Evolutionary conservation across 37 sponge, comb jelly and placozoan genomes (phyloP), one percentile per base, ranked within the genome.

Genomic region (Lycopodina hypogea): DNA sequence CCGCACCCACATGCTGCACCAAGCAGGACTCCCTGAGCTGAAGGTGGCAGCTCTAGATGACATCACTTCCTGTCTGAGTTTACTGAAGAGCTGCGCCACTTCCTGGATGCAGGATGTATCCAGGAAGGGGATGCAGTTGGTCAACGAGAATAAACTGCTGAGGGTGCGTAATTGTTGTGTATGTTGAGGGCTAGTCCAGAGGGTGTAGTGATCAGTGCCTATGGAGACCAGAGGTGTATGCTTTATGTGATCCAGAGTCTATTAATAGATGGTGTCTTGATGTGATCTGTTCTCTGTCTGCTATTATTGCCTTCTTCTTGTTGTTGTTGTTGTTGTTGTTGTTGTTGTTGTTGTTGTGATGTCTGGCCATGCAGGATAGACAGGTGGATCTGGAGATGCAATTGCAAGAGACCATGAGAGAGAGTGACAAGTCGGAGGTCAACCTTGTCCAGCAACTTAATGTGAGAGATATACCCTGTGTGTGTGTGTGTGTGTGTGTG

Each of bases 321-420:
- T 4, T 65, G 34, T 30, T 4, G 4, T 65, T 34, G 66, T 65
- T 65, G 30, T 14, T 65, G 66, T 34, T 65, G 3, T 14, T 19
- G 33, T 9, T 30, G 18, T 24, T 32, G 35, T 32, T 30, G 18
- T 30, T 24, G 34, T 30, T 65, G 30, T 32, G 3, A 24, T 65
- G 30, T 2, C 30, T 33, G 17, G 23, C 22, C 70, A 45, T 60
- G 24, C 57, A 76, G 76, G 76, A 58, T 22, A 36, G 37, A 28
- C 11, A 51, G 24, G 48, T 62, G 1, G 89, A 88, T 58, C 39
- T 88, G 41, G 89, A 88, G 75, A 22, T 83, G 59, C 89, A 88
- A 68, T 58, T 88, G 45, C 52, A 83, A 39, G 83, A 82, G 68
- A 88, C 89, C 0, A 63, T 88, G 38, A 18, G 33, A 24, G 74